Conservation (phyloP, 2,888 invertebrate species). For the Mantis religiosa region DNA sequence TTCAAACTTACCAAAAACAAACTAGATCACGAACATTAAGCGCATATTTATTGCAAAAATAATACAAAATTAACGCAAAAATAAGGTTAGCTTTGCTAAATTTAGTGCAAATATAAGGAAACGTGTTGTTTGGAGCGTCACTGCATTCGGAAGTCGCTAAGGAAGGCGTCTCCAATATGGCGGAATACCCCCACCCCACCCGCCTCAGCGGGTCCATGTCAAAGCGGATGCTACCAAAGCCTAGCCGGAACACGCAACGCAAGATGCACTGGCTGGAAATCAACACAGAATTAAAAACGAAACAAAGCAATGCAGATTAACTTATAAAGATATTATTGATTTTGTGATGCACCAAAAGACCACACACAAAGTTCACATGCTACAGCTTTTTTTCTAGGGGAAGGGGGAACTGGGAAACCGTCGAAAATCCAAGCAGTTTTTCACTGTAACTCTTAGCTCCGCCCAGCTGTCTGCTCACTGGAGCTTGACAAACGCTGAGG, state of each 20-base stretch:
- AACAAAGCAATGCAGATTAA: neutral
- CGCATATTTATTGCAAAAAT: neutral
- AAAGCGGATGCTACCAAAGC: neutral
- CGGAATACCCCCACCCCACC: neutral
- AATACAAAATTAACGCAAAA: neutral
- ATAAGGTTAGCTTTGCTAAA: neutral
- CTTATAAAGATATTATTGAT: neutral
- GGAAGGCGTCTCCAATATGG: conserved; percentile 1
- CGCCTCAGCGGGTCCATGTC: neutral
- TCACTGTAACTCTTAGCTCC: conserved; percentile 15
- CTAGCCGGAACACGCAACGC: neutral
- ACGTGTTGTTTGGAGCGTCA: neutral
- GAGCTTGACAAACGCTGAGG: conserved; percentile 19
- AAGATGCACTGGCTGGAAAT: neutral
- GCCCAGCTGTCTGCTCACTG: conserved; percentile 22
- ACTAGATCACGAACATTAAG: neutral
- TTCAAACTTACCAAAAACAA: neutral
- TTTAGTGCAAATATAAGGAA: neutral
- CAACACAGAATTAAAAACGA: neutral
- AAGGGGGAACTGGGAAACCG: neutral
- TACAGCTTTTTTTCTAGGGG: neutral
- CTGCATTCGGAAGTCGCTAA: neutral
- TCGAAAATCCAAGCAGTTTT: conserved; percentile 12
- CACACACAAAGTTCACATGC: neutral
- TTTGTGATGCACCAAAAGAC: neutral